These are phyloP conservation scores for Sapajus apella DNA, from an alignment of 2,113 vertebrate genomes.

Conservation along the genomic window DNA sequence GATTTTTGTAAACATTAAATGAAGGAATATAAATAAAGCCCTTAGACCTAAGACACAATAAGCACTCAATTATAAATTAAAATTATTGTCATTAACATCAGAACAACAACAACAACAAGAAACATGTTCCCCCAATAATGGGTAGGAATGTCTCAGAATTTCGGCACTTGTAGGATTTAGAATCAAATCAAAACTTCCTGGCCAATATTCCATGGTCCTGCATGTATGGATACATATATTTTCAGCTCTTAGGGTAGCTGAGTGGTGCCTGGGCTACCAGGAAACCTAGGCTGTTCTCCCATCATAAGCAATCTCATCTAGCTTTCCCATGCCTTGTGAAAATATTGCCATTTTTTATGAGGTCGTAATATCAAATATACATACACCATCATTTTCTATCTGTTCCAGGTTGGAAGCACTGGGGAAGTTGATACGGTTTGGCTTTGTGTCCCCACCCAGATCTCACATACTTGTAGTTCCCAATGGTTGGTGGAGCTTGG, in stretches of 20 bases:
- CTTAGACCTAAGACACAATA: background rate
- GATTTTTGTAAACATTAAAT: background rate
- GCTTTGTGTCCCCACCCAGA: too few species aligned
- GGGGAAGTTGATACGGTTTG: too few species aligned
- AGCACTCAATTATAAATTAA: too few species aligned
- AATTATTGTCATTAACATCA: background rate
- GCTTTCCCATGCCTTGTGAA: too few species aligned
- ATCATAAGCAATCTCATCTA: accelerated
- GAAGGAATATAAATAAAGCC: background rate
- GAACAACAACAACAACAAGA: background rate
- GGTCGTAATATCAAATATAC: background rate
- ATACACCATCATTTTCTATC: background rate
- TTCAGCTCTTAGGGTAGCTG: too few species aligned
- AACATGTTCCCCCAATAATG: accelerated
- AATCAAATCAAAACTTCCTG: background rate
- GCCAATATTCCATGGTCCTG: accelerated
- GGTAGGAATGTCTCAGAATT: background rate
- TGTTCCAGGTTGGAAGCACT: background rate
- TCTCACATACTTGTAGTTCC: too few species aligned
- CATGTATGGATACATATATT: accelerated
- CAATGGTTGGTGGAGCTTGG: too few species aligned
- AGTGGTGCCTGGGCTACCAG: background rate
- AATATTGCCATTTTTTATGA: background rate
- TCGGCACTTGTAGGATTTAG: background rate
- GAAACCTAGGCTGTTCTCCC: accelerated